Percentiles rank a stretch among this genome's conserved stretches.
phyloP scores from a whole-genome alignment of 2,888 invertebrate species.

The Parelbella ahira region DNA sequence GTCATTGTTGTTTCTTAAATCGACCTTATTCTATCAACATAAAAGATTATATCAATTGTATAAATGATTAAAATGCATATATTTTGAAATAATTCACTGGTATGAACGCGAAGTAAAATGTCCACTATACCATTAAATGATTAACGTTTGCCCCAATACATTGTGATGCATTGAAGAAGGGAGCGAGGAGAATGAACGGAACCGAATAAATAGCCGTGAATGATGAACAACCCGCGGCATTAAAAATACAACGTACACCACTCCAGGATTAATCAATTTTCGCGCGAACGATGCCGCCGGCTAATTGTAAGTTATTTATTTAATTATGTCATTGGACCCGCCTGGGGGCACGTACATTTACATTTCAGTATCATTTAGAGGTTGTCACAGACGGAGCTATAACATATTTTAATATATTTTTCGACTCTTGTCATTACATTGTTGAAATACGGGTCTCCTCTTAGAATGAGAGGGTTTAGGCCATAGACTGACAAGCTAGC shows the following conservation, averaged over 20 bases:
- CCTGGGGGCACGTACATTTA: background rate
- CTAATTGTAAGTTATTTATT: conserved; percentile 25
- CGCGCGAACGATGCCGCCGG: conserved; percentile 25
- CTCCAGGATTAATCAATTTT: conserved; percentile 30
- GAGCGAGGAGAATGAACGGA: conserved; percentile 24
- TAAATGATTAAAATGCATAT: too few relatives aligned
- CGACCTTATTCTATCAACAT: too few relatives aligned
- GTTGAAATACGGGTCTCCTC: too few relatives aligned
- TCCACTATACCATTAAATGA: conserved; percentile 1
- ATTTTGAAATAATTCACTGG: too few relatives aligned
- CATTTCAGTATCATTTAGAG: conserved; percentile 4
- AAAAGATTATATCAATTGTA: too few relatives aligned
- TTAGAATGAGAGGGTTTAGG: too few relatives aligned
- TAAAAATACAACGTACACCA: conserved; percentile 26
- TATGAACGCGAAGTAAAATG: too few relatives aligned
- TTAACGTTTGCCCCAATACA: conserved; percentile 7
- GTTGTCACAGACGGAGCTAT: too few relatives aligned
- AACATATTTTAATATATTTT: too few relatives aligned
- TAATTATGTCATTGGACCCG: conserved; percentile 8
- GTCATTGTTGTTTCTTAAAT: too few relatives aligned
- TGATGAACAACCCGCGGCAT: conserved; percentile 28
- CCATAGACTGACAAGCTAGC: too few relatives aligned
- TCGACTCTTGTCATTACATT: too few relatives aligned
- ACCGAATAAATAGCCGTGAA: conserved; percentile 30
- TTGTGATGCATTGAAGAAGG: conserved; percentile 11